A percentile compares a stretch with the other conserved stretches of the same genome.
Conservation (phyloP, 2,797 vertebrate genomes). For the Myotis planiceps region DNA sequence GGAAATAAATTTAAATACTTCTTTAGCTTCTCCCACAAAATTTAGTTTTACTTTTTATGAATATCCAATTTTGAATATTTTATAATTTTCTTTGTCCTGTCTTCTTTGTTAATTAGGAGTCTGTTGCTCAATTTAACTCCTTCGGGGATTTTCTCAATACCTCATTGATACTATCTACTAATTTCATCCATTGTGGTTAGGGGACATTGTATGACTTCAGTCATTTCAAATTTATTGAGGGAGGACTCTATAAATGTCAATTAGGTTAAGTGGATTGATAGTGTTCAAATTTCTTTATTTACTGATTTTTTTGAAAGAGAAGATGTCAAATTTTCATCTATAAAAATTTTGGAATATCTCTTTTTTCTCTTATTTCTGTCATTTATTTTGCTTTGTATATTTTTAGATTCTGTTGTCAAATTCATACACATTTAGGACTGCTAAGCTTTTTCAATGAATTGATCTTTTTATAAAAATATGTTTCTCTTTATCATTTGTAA, state of each 20-base stretch:
- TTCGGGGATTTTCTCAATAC: not conserved
- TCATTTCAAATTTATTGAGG: not conserved
- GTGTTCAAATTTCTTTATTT: not conserved
- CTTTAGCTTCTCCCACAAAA: not conserved
- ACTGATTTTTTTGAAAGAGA: not conserved
- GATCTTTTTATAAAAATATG: not conserved
- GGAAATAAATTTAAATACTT: not conserved
- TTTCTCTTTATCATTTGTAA: not conserved
- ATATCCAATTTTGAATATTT: not conserved
- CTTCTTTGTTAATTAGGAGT: not conserved
- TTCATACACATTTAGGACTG: not conserved
- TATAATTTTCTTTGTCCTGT: not conserved
- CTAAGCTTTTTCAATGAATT: not conserved
- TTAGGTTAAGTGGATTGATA: not conserved
- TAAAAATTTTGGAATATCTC: not conserved
- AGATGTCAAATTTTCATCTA: not conserved
- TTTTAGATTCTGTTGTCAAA: not conserved
- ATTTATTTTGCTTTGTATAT: not conserved
- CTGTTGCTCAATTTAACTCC: not conserved
- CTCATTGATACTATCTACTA: not conserved
- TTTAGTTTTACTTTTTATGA: not conserved
- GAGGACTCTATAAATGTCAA: not conserved
- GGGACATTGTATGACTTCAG: not conserved
- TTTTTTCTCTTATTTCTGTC: not conserved
- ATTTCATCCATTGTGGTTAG: not conserved